Base-by-base conservation (phyloP, 2,797 vertebrate species). In the Scarus forsteni region DNA sequence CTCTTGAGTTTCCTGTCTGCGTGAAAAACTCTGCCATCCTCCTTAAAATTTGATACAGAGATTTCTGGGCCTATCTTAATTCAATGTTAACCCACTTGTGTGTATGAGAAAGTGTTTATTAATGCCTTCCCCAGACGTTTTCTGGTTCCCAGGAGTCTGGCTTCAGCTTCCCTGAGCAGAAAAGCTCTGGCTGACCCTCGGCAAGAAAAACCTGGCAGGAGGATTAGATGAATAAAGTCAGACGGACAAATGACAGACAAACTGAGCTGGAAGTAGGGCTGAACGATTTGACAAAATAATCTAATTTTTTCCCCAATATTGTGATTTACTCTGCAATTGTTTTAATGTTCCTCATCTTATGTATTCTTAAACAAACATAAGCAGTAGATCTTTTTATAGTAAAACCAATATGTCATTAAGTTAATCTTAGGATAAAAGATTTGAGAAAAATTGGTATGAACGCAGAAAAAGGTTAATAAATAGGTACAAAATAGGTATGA, bases 121-220 rank as follows among this genome's bases (percentile, higher is more conserved):
- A 77, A 82, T 87, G 80, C 75, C 14, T 89, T 91, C 65, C 56
- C 77, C 80, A 86, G 73, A 45, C 60, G 3, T 57, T 13, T 64
- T 60, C 61, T 79, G 75, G 85, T 84, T 89, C 86, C 83, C 88
- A 85, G 71, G 70, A 86, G 88, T 71, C 59, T 68, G 56, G 66
- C 55, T 71, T 40, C 19, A 58, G 62, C 79, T 81, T 76, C 48
- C 61, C 72, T 79, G 85, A 64, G 67, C 51, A 69, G 89, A 83
- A 83, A 84, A 62, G 81, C 67, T 81, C 9, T 83, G 73, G 85
- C 81, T 85, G 85, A 88, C 71, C 71, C 64, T 60, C 8, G 4
- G 42, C 51, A 57, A 76, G 70, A 80, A 50, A 66, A 58, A 85
- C 18, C 85, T 83, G 87, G 76, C 80, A 81, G 63, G 36, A 62